Conservation (phyloP, 1,140 invertebrate genomes). For the Galleria mellonella region DNA sequence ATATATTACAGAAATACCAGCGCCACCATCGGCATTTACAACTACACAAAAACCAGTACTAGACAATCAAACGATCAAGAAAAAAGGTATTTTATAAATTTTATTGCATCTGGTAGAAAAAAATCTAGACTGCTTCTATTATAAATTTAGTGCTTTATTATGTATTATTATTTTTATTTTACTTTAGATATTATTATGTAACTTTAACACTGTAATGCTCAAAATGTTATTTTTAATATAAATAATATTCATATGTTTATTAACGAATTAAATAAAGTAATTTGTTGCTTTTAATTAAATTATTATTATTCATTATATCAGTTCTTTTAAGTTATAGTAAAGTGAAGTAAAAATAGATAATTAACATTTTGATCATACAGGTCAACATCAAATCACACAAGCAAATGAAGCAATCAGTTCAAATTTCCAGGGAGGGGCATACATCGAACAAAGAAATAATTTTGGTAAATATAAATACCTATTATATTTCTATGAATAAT, state of each 20-base stretch:
- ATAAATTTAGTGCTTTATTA: neutral
- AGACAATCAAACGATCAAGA: slow-evolving; percentile 63
- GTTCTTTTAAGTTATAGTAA: too few species aligned
- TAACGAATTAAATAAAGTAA: too few species aligned
- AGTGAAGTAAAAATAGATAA: too few species aligned
- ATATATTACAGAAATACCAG: slow-evolving; percentile 58
- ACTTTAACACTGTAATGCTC: too few species aligned
- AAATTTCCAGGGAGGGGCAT: slow-evolving; percentile 63
- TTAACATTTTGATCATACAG: too few species aligned
- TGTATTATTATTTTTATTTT: neutral
- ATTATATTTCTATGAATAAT: too few species aligned
- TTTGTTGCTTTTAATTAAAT: too few species aligned
- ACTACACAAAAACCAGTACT: slow-evolving; percentile 53
- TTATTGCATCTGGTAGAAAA: too few species aligned
- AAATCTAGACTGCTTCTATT: too few species aligned
- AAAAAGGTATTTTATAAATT: slow-evolving; percentile 41
- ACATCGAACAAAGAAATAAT: slow-evolving; percentile 58
- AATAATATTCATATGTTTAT: too few species aligned
- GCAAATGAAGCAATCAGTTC: slow-evolving; percentile 57
- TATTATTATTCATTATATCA: too few species aligned
- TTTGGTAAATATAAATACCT: slow-evolving; percentile 35
- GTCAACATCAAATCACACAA: neutral
- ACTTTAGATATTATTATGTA: neutral
- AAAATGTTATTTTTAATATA: too few species aligned
- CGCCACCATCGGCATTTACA: slow-evolving; percentile 57